Evolutionary conservation across 2,888 invertebrate genomes (phyloP).

Genomic region (Himalopsyche japonica): DNA sequence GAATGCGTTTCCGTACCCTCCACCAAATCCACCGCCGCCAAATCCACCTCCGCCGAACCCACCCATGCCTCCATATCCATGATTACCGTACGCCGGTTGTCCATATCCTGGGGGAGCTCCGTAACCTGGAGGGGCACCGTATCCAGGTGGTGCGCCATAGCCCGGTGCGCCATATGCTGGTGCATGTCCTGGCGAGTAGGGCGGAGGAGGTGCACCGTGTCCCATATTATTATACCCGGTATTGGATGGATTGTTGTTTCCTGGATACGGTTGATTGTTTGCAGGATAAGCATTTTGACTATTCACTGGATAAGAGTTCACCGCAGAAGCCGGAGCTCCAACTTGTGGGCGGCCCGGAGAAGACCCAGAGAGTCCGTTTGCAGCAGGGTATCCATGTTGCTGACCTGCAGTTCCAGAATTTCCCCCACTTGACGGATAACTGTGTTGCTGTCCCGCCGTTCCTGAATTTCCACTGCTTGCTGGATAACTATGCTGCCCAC

Average conservation of each 20-base stretch:
- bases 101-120: constrained; percentile 44
- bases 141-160: constrained; percentile 5
- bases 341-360: neutral
- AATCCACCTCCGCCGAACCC: constrained; percentile 47
- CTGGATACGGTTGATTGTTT: constrained; percentile 1
- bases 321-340: neutral
- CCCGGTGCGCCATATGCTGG: constrained; percentile 40
- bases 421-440: constrained; percentile 22
- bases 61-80: constrained; percentile 44
- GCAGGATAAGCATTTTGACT: neutral
- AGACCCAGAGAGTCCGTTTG: constrained; percentile 9
- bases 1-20: constrained; percentile 56
- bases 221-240: constrained; percentile 12
- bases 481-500: constrained; percentile 5
- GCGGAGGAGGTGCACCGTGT: constrained; percentile 29
- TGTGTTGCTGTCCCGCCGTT: constrained; percentile 43
- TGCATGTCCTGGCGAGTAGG: constrained; percentile 41
- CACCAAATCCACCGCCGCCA: constrained; percentile 49
- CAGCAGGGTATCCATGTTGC: constrained; percentile 7
- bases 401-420: neutral
- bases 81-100: constrained; percentile 47
- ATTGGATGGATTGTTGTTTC: constrained; percentile 4
- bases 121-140: constrained; percentile 16
- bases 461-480: constrained; percentile 49
- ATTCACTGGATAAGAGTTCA: constrained; percentile 1